Conservation (phyloP, 2,797 vertebrate genomes). For the Pygocentrus nattereri region DNA sequence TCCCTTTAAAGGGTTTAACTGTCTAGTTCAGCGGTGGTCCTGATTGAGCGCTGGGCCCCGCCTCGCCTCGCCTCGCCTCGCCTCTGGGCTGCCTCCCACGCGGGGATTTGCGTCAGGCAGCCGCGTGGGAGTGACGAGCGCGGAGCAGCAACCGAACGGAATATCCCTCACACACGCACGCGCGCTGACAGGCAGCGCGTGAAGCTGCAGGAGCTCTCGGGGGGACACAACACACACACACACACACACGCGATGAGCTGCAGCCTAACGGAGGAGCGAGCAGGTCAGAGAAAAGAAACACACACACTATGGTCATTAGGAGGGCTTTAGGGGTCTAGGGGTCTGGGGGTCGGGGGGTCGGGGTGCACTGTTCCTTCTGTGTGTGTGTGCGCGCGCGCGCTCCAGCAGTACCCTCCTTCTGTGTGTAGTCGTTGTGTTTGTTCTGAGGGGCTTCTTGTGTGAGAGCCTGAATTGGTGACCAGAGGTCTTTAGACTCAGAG, state of each 20-base stretch:
- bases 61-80: constrained; percentile 69
- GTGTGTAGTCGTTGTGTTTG: not conserved
- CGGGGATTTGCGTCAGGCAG: constrained; percentile 89
- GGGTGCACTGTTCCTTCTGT: too few relatives aligned
- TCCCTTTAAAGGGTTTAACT: not conserved
- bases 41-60: constrained; percentile 75
- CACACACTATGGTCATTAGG: not conserved
- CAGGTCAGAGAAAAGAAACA: not conserved
- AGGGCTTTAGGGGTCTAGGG: too few relatives aligned
- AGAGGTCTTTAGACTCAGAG: too few relatives aligned
- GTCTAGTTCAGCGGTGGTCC: not conserved
- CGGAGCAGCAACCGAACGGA: constrained; percentile 80
- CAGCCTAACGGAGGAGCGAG: constrained; percentile 15
- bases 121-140: constrained; percentile 81
- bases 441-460: too few relatives aligned
- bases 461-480: too few relatives aligned
- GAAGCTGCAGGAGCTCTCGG: constrained; percentile 26
- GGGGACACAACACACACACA: constrained; percentile 17
- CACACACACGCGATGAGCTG: not conserved
- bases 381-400: not conserved
- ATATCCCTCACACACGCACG: not conserved
- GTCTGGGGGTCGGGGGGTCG: too few relatives aligned
- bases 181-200: not conserved
- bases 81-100: constrained; percentile 81
- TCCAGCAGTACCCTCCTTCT: not conserved